Evolutionary conservation across 1,140 invertebrate species (phyloP).

Genomic region (Streblospio benedicti): DNA sequence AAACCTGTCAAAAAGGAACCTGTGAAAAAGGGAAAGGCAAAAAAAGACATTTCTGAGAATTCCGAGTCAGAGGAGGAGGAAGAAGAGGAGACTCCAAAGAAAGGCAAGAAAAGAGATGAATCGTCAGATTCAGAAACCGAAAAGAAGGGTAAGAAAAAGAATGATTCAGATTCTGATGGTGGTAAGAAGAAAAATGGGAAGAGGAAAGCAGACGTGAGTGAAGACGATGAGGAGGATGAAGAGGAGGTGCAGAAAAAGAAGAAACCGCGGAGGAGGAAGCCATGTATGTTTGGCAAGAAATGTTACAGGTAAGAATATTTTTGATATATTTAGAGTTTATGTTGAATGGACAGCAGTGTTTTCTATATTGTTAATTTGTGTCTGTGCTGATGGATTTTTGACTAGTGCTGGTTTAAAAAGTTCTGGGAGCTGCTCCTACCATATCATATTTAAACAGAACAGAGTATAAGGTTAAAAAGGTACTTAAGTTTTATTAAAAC

Average conservation of each 20-base stretch:
- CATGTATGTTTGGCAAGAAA: constrained; percentile 41
- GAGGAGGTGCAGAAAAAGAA: constrained; percentile 17
- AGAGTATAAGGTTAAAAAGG: too few relatives aligned
- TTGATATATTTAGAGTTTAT: neutral
- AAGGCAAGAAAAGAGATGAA: constrained; percentile 7
- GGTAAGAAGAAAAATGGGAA: constrained; percentile 6
- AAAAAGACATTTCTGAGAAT: constrained; percentile 3
- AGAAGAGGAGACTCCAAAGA: constrained; percentile 10
- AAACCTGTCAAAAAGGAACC: too few relatives aligned
- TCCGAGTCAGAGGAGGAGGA: constrained; percentile 3
- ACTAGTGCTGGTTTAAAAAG: too few relatives aligned
- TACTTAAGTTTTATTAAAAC: too few relatives aligned
- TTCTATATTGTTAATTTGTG: too few relatives aligned
- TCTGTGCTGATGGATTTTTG: too few relatives aligned
- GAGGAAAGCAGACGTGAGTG: constrained; percentile 16
- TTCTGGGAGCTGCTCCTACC: too few relatives aligned
- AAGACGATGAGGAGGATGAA: constrained; percentile 24
- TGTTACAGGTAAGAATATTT: constrained; percentile 38
- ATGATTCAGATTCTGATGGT: constrained; percentile 13
- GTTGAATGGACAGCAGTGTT: neutral
- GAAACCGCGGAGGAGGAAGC: constrained; percentile 22
- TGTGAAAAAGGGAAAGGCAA: neutral
- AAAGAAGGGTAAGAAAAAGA: constrained; percentile 21
- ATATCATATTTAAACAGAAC: too few relatives aligned
- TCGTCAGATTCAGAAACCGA: constrained; percentile 1